phyloP scores from a whole-genome alignment of 2,888 invertebrate species.

The Ichneumon xanthorius region DNA sequence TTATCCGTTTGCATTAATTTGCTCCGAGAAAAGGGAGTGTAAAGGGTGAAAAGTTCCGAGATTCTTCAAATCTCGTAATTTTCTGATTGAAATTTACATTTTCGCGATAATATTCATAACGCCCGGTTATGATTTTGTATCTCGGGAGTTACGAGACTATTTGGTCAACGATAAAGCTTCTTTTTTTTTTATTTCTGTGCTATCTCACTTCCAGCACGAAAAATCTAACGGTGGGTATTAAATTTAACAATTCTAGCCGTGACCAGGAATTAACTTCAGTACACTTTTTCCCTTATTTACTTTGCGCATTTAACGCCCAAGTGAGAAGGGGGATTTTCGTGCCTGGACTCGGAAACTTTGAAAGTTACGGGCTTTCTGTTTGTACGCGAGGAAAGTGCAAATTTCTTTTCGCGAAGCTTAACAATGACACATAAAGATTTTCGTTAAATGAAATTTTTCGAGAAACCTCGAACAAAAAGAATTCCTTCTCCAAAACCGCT shows the following conservation, averaged over 20 bases:
- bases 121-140: not conserved
- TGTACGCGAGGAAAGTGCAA: not conserved
- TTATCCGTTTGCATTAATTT: conserved; percentile 40
- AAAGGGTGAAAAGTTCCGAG: conserved; percentile 5
- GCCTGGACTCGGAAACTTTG: not conserved
- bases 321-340: not conserved
- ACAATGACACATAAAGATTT: not conserved
- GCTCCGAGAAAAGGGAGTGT: not conserved
- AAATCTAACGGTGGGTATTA: not conserved
- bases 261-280: not conserved
- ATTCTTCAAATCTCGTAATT: conserved; percentile 30
- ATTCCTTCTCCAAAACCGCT: not conserved
- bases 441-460: not conserved
- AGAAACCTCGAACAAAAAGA: not conserved
- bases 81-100: conserved; percentile 37
- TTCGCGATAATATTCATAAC: conserved; percentile 43
- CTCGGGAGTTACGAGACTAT: conserved; percentile 11
- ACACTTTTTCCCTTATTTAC: not conserved
- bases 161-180: conserved; percentile 16
- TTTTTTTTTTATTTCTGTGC: not conserved
- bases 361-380: not conserved
- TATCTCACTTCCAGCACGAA: not conserved
- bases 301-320: conserved; percentile 4
- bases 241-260: not conserved
- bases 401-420: not conserved